Evolutionary conservation across 2,888 invertebrate genomes (phyloP), one percentile per base, ranked within the genome.

Genomic region (Xanthia icteritia): DNA sequence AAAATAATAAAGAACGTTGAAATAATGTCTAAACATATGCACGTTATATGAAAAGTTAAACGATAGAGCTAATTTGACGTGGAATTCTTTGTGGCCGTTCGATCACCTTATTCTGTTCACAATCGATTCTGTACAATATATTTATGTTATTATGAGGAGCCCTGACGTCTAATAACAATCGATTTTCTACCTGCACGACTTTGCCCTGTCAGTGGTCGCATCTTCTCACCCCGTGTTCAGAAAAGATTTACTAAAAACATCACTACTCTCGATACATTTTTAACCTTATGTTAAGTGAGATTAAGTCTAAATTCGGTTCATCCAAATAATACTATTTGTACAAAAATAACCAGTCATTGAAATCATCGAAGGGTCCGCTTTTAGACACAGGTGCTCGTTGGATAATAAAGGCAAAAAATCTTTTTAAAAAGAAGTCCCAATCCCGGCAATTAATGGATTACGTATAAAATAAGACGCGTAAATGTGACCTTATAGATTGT

Each of bases 311-410:
- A 75, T 86, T 89, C 0, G 36, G 51, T 31, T 36, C n/a, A n/a
- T 0, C 6, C 2, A 36, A 39, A 70, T 51, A 75, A 58, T 73
- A 86, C 89, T 92, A 92, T 93, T 94, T 93, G 87, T 91, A 88
- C 79, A 91, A 94, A 95, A 93, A 93, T 94, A 94, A 92, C 95
- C 90, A 96, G 95, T 96, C 96, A 96, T 95, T 91, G 92, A 91
- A 94, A 93, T 94, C 92, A 93, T 92, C 91, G 90, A 88, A 90
- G 93, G 92, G 92, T 88, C 89, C 86, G 89, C 90, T 91, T 90
- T 92, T 90, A 92, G 90, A 89, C 92, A 95, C 96, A 96, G 96
- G 95, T 96, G 96, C 92, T 92, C 88, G 90, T 89, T 84, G 67
- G 63, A 65, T 78, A 91, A 92, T 93, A 92, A 93, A 89, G 80